phyloP scores from a whole-genome alignment of 2,797 vertebrate species.

The Pelochelys cantorii region DNA sequence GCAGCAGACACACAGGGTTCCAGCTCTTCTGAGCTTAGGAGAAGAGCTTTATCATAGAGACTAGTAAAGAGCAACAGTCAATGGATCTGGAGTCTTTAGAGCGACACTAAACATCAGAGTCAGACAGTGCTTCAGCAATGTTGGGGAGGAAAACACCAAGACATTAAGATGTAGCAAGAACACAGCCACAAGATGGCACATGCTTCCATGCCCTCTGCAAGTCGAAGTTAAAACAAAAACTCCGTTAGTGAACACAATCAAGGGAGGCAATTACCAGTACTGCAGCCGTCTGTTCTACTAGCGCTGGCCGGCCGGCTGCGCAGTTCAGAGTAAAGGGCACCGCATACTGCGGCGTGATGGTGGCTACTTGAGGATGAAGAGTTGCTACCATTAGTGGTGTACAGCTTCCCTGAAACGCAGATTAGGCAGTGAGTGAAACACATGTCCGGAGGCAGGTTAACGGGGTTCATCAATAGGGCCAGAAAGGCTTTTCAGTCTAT shows the following conservation, averaged over 20 bases:
- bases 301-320: constrained; percentile 94
- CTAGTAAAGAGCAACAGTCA: constrained; percentile 76
- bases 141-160: constrained; percentile 82
- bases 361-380: constrained; percentile 97
- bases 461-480: constrained; percentile 72
- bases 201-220: constrained; percentile 98
- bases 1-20: constrained; percentile 61
- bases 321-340: constrained; percentile 96
- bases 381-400: constrained; percentile 99
- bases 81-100: constrained; percentile 77
- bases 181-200: constrained; percentile 92
- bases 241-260: constrained; percentile 85
- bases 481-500: constrained; percentile 64
- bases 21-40: constrained; percentile 72
- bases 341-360: constrained; percentile 97
- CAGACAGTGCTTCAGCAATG: constrained; percentile 82
- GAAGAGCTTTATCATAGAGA: constrained; percentile 71
- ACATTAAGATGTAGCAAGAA: constrained; percentile 87
- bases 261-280: constrained; percentile 98
- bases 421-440: constrained; percentile 88
- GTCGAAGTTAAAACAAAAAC: constrained; percentile 87
- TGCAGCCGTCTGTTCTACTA: constrained; percentile 99
- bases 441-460: constrained; percentile 76
- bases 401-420: constrained; percentile 97
- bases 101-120: constrained; percentile 80